phyloP scores from a whole-genome alignment of 2,888 invertebrate genomes.

The Reticulitermes lucifugus region DNA sequence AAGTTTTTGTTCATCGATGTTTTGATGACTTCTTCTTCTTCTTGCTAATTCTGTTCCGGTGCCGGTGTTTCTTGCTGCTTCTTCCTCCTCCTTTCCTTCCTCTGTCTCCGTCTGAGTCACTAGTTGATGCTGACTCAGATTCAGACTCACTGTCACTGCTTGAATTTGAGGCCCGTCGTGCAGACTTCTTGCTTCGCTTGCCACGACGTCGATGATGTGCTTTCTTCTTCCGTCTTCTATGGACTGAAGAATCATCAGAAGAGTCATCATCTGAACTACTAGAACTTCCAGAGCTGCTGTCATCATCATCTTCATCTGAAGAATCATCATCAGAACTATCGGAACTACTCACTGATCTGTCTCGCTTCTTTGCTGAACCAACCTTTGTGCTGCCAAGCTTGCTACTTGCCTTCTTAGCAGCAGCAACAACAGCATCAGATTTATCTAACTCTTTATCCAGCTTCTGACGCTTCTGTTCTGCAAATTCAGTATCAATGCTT shows the following conservation, averaged over 20 bases:
- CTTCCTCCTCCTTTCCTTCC: constrained; percentile 40
- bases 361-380: constrained; percentile 63
- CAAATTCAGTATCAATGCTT: constrained; percentile 49
- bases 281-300: constrained; percentile 64
- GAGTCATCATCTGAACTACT: constrained; percentile 47
- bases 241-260: constrained; percentile 45
- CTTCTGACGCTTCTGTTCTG: constrained; percentile 55
- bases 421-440: constrained; percentile 60
- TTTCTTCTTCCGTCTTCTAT: constrained; percentile 44
- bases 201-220: constrained; percentile 31
- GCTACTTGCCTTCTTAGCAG: constrained; percentile 63
- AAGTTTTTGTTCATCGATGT: constrained; percentile 47
- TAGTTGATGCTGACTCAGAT: constrained; percentile 55
- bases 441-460: constrained; percentile 54
- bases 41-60: constrained; percentile 49
- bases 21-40: constrained; percentile 57
- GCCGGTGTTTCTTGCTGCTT: constrained; percentile 55
- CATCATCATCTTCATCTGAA: constrained; percentile 46
- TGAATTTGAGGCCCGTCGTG: constrained; percentile 70
- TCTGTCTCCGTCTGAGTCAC: constrained; percentile 48
- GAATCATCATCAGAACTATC: constrained; percentile 40
- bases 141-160: constrained; percentile 58
- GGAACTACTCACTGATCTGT: constrained; percentile 60
- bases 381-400: constrained; percentile 60
- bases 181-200: constrained; percentile 61